Evolutionary conservation across 35 echinoderm and acorn worm species (phyloP), one percentile per base, ranked within the genome.

Genomic region (Nesometra sesokonis): DNA sequence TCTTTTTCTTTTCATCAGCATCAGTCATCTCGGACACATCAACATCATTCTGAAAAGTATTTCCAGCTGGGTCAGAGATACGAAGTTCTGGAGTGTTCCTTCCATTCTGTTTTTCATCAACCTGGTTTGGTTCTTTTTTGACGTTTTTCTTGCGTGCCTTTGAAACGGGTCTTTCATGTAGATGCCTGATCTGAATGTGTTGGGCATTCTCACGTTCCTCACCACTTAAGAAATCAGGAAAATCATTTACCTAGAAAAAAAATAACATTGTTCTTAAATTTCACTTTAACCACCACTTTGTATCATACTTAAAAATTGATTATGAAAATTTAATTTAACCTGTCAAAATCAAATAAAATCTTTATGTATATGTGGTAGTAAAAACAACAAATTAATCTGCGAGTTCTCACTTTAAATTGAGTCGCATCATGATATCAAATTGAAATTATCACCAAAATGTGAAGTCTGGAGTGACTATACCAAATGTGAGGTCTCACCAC

Each of bases 221-320:
- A n/a, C 96, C 96, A 82, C 87, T 91, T 17, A 99, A 83, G 67
- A 99, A 99, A 3, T 99, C 96, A 29, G 96, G 96, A 87, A 94
- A 94, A 76, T 99, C 93, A 85, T 99, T 99, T 15, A 99, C 93
- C 96, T 99, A 83, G 2, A 85, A 92, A 76, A 32, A 85, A 78
- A 17, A n/a, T n/a, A n/a, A n/a, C n/a, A n/a, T n/a, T 52, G 57
- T n/a, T n/a, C n/a, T n/a, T n/a, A n/a, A n/a, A n/a, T n/a, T n/a
- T n/a, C n/a, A n/a, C n/a, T n/a, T n/a, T n/a, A n/a, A n/a, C n/a
- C n/a, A n/a, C n/a, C n/a, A n/a, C n/a, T n/a, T n/a, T n/a, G n/a
- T n/a, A n/a, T n/a, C n/a, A n/a, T n/a, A n/a, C n/a, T n/a, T n/a
- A n/a, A n/a, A n/a, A n/a, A n/a, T n/a, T n/a, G n/a, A n/a, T n/a